These are phyloP conservation scores for Holacanthella duospinosa DNA, from an alignment of 2,888 invertebrate genomes.

Conservation along the genomic window DNA sequence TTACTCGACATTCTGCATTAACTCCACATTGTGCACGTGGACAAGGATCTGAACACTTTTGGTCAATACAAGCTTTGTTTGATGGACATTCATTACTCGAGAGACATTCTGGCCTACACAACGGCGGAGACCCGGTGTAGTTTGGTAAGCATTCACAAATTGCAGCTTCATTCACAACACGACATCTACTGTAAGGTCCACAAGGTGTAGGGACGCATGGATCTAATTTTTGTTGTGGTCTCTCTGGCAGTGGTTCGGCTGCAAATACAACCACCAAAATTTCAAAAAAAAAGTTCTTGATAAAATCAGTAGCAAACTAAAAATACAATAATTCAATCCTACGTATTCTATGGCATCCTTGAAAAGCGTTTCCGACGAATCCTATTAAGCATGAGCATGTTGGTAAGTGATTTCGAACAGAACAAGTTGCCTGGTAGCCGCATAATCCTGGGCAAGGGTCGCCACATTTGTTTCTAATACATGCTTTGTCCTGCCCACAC, in stretches of 20 bases:
- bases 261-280: neutral
- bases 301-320: no score
- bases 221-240: constrained; percentile 39
- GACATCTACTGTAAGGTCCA: constrained; percentile 70
- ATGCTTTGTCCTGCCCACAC: constrained; percentile 60
- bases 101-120: constrained; percentile 71
- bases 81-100: constrained; percentile 72
- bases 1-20: constrained; percentile 24
- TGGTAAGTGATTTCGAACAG: constrained; percentile 50
- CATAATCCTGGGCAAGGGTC: constrained; percentile 37
- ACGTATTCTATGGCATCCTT: constrained; percentile 45
- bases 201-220: constrained; percentile 56
- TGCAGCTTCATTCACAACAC: constrained; percentile 58
- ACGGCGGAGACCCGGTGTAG: constrained; percentile 46
- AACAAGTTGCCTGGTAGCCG: constrained; percentile 53
- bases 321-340: no score
- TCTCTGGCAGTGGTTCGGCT: constrained; percentile 11
- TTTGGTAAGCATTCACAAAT: constrained; percentile 58
- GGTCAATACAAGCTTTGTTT: constrained; percentile 72
- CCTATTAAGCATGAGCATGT: constrained; percentile 60
- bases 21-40: constrained; percentile 36
- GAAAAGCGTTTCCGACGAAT: constrained; percentile 56
- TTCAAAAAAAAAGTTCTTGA: neutral
- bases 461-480: constrained; percentile 61
- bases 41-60: constrained; percentile 78